A percentile compares a stretch with the other conserved stretches of the same genome.
Evolutionary conservation across 2,888 invertebrate species (phyloP).

Genomic region (Notocelia uddmanniana): DNA sequence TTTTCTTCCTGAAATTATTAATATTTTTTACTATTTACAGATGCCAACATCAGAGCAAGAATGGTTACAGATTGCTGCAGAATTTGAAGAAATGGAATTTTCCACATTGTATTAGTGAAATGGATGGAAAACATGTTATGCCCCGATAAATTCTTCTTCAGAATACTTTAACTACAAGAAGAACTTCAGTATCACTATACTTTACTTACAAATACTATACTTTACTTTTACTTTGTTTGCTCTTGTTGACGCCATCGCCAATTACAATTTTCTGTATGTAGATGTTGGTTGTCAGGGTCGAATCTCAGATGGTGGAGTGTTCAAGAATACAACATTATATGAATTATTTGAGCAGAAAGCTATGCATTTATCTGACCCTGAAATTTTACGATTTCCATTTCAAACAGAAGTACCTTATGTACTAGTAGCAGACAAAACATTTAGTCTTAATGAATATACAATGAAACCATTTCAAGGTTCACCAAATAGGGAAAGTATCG

Average conservation of each 20-base stretch:
- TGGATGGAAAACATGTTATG: constrained; percentile 30
- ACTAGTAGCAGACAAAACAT: not conserved
- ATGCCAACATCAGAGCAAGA: not conserved
- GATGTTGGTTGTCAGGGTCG: constrained; percentile 37
- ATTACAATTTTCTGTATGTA: constrained; percentile 40
- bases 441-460: not conserved
- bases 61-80: too few relatives aligned
- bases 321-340: constrained; percentile 46
- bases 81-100: constrained; percentile 5
- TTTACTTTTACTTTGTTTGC: constrained; percentile 41
- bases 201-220: too few relatives aligned
- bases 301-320: constrained; percentile 8
- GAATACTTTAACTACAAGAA: constrained; percentile 39
- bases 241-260: constrained; percentile 28
- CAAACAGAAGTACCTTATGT: too few relatives aligned
- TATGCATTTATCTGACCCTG: too few relatives aligned
- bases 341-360: constrained; percentile 41
- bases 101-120: not conserved
- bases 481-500: not conserved
- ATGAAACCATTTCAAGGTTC: not conserved
- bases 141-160: constrained; percentile 20
- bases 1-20: not conserved
- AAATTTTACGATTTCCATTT: too few relatives aligned
- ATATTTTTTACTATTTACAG: not conserved
- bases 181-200: constrained; percentile 32